Conservation (phyloP, 1,140 invertebrate species). For the Philopotamus ludificatus region DNA sequence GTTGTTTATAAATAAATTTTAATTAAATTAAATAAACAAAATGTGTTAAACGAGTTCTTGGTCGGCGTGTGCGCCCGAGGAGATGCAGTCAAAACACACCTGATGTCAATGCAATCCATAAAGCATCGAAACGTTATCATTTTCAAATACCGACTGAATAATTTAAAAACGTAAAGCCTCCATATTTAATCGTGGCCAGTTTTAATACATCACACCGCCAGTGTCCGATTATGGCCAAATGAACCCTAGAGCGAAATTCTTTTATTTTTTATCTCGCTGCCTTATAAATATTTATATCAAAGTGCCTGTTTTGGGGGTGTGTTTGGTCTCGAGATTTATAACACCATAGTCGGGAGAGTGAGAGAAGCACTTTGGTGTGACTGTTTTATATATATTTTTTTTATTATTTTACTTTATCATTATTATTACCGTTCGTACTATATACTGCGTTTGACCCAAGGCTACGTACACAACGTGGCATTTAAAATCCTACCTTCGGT, state of each 20-base stretch:
- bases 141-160: slow-evolving; percentile 24
- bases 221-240: slow-evolving; percentile 40
- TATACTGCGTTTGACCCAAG: slow-evolving; percentile 12
- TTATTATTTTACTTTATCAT: slow-evolving; percentile 11
- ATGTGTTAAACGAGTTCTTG: no score
- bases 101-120: slow-evolving; percentile 21
- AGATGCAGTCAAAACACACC: slow-evolving; percentile 19
- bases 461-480: not conserved
- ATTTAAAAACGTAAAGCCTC: slow-evolving; percentile 16
- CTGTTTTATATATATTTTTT: slow-evolving; percentile 15
- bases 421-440: slow-evolving; percentile 3
- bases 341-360: slow-evolving; percentile 14
- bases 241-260: slow-evolving; percentile 36
- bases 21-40: no score
- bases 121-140: slow-evolving; percentile 29
- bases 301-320: slow-evolving; percentile 35
- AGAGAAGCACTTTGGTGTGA: slow-evolving; percentile 30
- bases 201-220: slow-evolving; percentile 38
- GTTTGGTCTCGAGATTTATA: slow-evolving; percentile 37
- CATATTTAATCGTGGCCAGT: slow-evolving; percentile 1
- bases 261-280: slow-evolving; percentile 30
- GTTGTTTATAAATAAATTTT: no score
- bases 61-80: no score
- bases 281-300: slow-evolving; percentile 42
- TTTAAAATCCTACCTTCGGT: not conserved